phyloP scores from a whole-genome alignment of 1,140 invertebrate species.

The Bombus waltoni region DNA sequence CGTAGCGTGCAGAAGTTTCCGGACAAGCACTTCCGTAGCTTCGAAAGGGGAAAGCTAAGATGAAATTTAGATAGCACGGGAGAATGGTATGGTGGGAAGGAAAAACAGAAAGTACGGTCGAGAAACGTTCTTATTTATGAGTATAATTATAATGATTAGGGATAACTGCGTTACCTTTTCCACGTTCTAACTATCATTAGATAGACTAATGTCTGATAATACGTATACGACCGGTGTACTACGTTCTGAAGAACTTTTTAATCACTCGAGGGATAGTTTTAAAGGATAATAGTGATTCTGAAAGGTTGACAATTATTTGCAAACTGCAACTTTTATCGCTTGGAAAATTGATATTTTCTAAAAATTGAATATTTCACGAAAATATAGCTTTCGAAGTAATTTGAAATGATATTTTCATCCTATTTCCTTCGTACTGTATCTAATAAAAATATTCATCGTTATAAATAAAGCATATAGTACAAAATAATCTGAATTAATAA shows the following conservation, averaged over 20 bases:
- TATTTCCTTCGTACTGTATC: too few relatives aligned
- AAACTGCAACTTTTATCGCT: not conserved
- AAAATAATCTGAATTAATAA: too few relatives aligned
- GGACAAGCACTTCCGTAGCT: not conserved
- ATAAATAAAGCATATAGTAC: too few relatives aligned
- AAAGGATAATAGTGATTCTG: not conserved
- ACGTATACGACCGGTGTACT: too few relatives aligned
- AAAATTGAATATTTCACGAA: not conserved
- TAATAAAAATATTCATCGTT: too few relatives aligned
- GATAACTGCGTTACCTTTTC: slow-evolving; percentile 2
- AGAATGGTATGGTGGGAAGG: not conserved
- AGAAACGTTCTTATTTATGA: slow-evolving; percentile 22
- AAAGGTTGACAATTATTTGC: not conserved
- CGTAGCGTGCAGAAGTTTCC: slow-evolving; percentile 11
- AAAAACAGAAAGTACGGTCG: slow-evolving; percentile 9
- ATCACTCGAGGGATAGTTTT: not conserved
- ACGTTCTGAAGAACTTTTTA: slow-evolving; percentile 2
- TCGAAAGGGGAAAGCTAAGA: slow-evolving; percentile 7
- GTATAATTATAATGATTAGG: slow-evolving; percentile 31
- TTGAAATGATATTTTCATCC: not conserved
- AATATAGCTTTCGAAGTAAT: not conserved
- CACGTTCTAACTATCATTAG: not conserved
- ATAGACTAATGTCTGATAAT: not conserved
- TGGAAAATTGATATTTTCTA: not conserved
- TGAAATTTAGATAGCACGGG: slow-evolving; percentile 25